Evolutionary conservation across 2,888 invertebrate species (phyloP).

Genomic region (Neoascia interrupta): DNA sequence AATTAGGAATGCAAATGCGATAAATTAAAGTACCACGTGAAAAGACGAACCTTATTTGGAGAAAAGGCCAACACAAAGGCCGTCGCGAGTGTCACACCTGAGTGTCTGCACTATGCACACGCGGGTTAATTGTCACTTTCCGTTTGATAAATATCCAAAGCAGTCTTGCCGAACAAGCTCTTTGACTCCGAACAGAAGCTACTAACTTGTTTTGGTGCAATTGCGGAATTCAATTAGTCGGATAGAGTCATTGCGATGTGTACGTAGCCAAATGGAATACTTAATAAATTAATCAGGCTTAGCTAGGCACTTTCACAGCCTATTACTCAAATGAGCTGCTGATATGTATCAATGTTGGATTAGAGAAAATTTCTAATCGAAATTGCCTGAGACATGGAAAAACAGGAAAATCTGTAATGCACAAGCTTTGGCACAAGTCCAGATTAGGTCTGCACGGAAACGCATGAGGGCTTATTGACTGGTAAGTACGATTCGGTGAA

Average conservation of each 20-base stretch:
- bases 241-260: slow-evolving; percentile 39
- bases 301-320: slow-evolving; percentile 62
- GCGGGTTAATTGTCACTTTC: slow-evolving; percentile 56
- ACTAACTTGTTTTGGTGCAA: slow-evolving; percentile 23
- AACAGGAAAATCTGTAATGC: too few species aligned
- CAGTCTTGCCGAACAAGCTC: slow-evolving; percentile 19
- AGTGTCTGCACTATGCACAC: slow-evolving; percentile 26
- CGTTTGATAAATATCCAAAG: slow-evolving; percentile 47
- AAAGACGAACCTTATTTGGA: slow-evolving; percentile 28
- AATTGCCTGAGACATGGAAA: too few species aligned
- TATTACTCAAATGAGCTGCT: slow-evolving; percentile 65
- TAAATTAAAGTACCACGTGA: slow-evolving; percentile 54
- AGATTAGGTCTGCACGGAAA: too few species aligned
- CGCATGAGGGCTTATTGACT: too few species aligned
- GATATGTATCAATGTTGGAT: slow-evolving; percentile 64
- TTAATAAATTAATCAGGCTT: slow-evolving; percentile 65
- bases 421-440: too few species aligned
- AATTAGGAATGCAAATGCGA: slow-evolving; percentile 66
- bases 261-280: slow-evolving; percentile 45
- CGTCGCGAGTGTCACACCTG: slow-evolving; percentile 58
- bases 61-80: not conserved
- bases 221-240: slow-evolving; percentile 63
- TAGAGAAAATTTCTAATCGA: too few species aligned
- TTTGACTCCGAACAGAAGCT: not conserved
- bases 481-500: too few species aligned